Conservation (phyloP, 1,140 invertebrate genomes). For the Chymomyza costata region DNA sequence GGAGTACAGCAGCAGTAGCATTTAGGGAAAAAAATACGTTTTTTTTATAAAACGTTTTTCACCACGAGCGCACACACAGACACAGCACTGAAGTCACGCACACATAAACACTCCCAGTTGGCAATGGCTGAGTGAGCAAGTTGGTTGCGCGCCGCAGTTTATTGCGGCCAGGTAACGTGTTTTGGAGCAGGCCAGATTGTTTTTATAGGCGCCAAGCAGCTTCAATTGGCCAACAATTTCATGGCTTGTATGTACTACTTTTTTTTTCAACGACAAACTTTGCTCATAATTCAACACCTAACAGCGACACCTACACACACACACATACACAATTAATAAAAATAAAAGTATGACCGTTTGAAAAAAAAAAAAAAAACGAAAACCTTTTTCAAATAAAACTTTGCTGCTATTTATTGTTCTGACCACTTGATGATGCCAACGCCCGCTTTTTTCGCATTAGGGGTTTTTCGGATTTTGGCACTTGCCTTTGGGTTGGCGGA, state of each 20-base stretch:
- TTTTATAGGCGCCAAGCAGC: conserved; percentile 7
- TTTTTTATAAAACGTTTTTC: no score
- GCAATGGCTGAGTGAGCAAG: no score
- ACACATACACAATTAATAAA: conserved; percentile 28
- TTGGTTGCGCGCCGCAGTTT: no score
- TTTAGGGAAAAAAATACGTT: no score
- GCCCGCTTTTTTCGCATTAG: background rate
- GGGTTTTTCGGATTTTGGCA: no score
- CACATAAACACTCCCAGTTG: background rate
- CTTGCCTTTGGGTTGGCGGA: conserved; percentile 7
- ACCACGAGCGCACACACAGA: background rate
- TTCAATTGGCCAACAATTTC: conserved; percentile 21
- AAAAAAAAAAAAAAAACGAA: conserved; percentile 23
- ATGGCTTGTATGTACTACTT: no score
- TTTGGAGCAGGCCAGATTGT: no score
- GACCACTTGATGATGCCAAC: conserved; percentile 65
- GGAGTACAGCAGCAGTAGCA: conserved; percentile 26
- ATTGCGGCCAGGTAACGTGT: no score
- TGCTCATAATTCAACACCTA: conserved; percentile 71
- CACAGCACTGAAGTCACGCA: background rate
- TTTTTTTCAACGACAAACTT: conserved; percentile 43
- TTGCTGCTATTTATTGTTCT: no score
- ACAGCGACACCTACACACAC: conserved; percentile 30
- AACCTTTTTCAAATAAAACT: conserved; percentile 72
- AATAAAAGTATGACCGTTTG: conserved; percentile 32